A percentile compares a stretch with the other conserved stretches of the same genome.
Evolutionary conservation across 2,797 vertebrate genomes (phyloP).

Genomic region (Euphonia xanthogaster): DNA sequence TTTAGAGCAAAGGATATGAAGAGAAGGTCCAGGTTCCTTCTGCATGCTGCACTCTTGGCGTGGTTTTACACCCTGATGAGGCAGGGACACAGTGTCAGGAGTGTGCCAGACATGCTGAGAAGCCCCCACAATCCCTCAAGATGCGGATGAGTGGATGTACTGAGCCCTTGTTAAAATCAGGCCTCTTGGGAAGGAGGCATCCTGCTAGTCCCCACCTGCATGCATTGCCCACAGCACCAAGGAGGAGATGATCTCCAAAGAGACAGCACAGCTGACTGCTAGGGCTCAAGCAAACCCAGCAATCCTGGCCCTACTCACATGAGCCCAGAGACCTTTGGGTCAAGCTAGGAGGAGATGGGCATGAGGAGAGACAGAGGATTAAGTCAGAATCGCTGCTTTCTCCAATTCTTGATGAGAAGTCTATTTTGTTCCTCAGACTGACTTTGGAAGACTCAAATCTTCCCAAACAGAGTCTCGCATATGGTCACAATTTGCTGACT

Average conservation of each 20-base stretch:
- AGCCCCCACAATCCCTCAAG: background rate
- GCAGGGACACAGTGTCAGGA: background rate
- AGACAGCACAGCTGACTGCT: background rate
- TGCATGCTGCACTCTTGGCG: accelerated
- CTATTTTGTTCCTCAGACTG: background rate
- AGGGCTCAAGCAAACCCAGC: background rate
- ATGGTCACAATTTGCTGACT: constrained; percentile 28
- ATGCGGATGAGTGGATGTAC: background rate
- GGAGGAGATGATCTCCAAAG: background rate
- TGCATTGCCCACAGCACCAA: background rate
- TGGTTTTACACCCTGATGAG: background rate
- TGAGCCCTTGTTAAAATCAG: background rate
- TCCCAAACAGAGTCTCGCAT: background rate
- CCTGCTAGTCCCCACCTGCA: background rate
- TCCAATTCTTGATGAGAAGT: background rate
- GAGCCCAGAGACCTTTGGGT: background rate
- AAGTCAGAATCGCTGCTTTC: background rate
- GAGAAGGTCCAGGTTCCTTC: background rate
- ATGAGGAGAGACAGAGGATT: background rate
- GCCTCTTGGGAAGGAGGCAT: background rate
- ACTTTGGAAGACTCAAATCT: background rate
- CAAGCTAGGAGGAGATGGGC: background rate
- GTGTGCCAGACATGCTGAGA: accelerated
- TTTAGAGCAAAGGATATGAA: background rate
- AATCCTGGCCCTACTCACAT: background rate